Base-by-base conservation (phyloP, 1,140 invertebrate genomes). In the Pollicipes pollicipes region DNA sequence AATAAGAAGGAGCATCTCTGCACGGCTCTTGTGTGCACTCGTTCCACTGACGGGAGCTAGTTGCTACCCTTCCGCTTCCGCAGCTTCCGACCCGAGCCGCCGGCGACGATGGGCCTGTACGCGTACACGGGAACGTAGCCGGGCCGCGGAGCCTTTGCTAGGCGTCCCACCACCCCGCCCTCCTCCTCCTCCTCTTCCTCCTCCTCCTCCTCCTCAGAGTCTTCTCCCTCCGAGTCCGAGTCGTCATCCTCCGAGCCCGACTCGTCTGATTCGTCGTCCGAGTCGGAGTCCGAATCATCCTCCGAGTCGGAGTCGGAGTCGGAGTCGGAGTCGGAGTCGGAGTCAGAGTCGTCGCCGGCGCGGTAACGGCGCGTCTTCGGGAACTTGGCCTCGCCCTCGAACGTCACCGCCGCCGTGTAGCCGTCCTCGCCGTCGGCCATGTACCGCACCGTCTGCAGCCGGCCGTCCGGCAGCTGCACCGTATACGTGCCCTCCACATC, bases 391-490 rank as follows among this genome's bases (percentile, higher is more conserved):
- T 75, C 73, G 32, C 74, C 74, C 67, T 75, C 74, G 72, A 73
- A 75, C 68, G 74, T 75, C 13, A 76, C 76, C 70, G 76, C 75
- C 30, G 76, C 76, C 64, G 75, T 72, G 69, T 72, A 76, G 30
- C 75, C 76, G 63, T 74, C 73, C 71, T 77, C 74, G 69, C 75
- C 70, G 68, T 77, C 76, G 30, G 76, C 76, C 26, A 73, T 71
- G 72, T 77, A 77, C 63, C 68, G 76, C 31, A 77, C 76, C 24
- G 72, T 76, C 71, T 77, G 76, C 66, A 75, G 73, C 45, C 76
- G 75, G 27, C 76, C 76, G 70, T 77, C 76, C 13, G 76, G 76
- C 35, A 77, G 76, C 24, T 73, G 73, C n/a, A 77, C 76, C 2
- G 69, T 70, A 75, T 77, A 77, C 28, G 75, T 75, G 1, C 76